Evolutionary conservation across 2,888 invertebrate species (phyloP), one percentile per base, ranked within the genome.

Genomic region (Azorinus chamasolen): DNA sequence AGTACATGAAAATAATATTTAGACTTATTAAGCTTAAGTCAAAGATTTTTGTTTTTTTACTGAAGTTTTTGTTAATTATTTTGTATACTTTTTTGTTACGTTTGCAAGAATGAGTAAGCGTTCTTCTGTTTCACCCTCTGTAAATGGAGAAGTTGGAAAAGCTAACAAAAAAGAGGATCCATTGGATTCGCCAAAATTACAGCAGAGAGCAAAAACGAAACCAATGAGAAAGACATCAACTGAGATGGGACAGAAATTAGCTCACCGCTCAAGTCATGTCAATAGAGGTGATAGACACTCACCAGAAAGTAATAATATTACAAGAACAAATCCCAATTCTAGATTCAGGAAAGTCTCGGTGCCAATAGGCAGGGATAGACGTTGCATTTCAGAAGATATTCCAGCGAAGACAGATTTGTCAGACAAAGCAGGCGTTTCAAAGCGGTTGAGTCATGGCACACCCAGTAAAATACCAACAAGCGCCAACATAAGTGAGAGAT

Each of bases 331-430:
- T 70, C 61, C 74, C 57, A 71, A 72, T 46, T 80, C 77, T 50
- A 79, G 79, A 32, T 83, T 80, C 41, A 59, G 55, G 41, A 54
- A 64, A 32, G 65, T 69, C 32, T 32, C 32, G 10, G 32, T 32
- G 10, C 32, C 32, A 32, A 50, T 46, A 20, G 78, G 71, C 18
- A 50, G 81, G 39, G 84, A 84, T 16, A 81, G 76, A 54, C 69
- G 71, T 50, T 83, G 82, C 65, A 80, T 84, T 27, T 84, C 85
- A n/a, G 87, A 87, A 65, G 83, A 83, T 73, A 54, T 83, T 16
- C 68, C 87, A 32, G 57, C 66, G n/a, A 84, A 79, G 55, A 37
- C 75, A n/a, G 75, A 83, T 25, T 18, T 37, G 18, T 37, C 53
- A 39, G 71, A 74, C 5, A 58, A 58, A 45, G 43, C 59, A 5